These are phyloP conservation scores for Anolis carolinensis DNA, from an alignment of 2,113 vertebrate genomes.

Conservation along the genomic window DNA sequence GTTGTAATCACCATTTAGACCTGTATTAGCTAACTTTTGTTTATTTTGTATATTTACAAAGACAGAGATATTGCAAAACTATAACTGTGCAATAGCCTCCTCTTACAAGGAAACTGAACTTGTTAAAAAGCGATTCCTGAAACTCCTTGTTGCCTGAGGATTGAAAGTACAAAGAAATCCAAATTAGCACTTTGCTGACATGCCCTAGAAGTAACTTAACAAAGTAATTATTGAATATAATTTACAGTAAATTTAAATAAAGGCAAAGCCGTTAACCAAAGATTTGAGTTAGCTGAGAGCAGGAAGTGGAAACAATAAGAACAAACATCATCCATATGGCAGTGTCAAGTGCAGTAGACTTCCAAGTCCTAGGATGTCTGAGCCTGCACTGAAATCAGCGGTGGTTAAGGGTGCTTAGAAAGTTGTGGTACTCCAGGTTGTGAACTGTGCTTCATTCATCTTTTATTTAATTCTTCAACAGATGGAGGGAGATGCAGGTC, in stretches of 20 bases:
- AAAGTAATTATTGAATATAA: slow-evolving; percentile 22
- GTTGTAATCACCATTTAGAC: neutral
- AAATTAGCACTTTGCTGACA: slow-evolving; percentile 18
- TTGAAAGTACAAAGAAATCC: neutral
- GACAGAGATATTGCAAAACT: neutral
- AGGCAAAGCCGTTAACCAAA: slow-evolving; percentile 9
- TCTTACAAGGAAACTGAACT: neutral
- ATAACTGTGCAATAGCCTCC: neutral
- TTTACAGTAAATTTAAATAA: neutral
- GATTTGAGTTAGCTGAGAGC: slow-evolving; percentile 16
- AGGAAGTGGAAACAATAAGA: slow-evolving; percentile 32
- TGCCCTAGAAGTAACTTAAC: neutral
- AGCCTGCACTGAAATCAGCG: slow-evolving; percentile 30
- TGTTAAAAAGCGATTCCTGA: neutral
- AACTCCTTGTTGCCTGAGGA: neutral
- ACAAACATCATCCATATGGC: slow-evolving; percentile 8
- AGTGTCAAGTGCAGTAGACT: neutral
- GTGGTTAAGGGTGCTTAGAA: slow-evolving; percentile 30
- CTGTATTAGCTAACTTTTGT: neutral
- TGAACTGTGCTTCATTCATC: slow-evolving; percentile 52
- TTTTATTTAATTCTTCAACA: slow-evolving; percentile 64
- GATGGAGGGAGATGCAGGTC: slow-evolving; percentile 55
- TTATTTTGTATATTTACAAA: neutral
- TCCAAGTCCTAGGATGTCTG: slow-evolving; percentile 30
- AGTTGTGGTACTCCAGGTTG: slow-evolving; percentile 35